Evolutionary conservation across 2,888 invertebrate genomes (phyloP), one percentile per base, ranked within the genome.

Genomic region (Dilophus febrilis): DNA sequence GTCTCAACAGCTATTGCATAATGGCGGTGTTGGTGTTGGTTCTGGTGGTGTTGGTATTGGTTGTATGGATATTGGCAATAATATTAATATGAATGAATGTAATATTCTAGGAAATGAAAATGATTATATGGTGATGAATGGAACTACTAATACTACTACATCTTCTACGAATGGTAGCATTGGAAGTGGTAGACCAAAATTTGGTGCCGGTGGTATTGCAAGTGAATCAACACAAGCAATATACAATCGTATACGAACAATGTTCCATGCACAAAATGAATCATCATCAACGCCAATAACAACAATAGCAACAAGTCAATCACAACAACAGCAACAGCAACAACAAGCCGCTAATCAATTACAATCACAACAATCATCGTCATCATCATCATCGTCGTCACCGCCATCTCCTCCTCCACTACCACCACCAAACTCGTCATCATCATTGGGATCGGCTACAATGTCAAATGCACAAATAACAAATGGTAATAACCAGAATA

Each of bases 401-500:
- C 50, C 61, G 49, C 60, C 22, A n/a, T n/a, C n/a, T 68, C 46
- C 70, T 68, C 42, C 64, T 70, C 31, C 73, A 70, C 52, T 70
- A 22, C 22, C 4, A 22, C 22, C 4, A 22, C 22, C 22, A 22
- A 4, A 22, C 4, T 8, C 22, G 8, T 8, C 67, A 68, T 48
- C 59, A 4, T n/a, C n/a, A n/a, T n/a, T n/a, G n/a, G n/a, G n/a
- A n/a, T n/a, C n/a, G n/a, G n/a, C n/a, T n/a, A n/a, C n/a, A n/a
- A n/a, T n/a, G n/a, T n/a, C n/a, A n/a, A n/a, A n/a, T n/a, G n/a
- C n/a, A n/a, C n/a, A n/a, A n/a, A n/a, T n/a, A n/a, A n/a, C n/a
- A n/a, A n/a, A n/a, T n/a, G n/a, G n/a, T n/a, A n/a, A n/a, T n/a
- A n/a, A n/a, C n/a, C n/a, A n/a, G n/a, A n/a, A n/a, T n/a, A n/a